Evolutionary conservation across 1,140 invertebrate species (phyloP).

Genomic region (Platyscapa corneri): DNA sequence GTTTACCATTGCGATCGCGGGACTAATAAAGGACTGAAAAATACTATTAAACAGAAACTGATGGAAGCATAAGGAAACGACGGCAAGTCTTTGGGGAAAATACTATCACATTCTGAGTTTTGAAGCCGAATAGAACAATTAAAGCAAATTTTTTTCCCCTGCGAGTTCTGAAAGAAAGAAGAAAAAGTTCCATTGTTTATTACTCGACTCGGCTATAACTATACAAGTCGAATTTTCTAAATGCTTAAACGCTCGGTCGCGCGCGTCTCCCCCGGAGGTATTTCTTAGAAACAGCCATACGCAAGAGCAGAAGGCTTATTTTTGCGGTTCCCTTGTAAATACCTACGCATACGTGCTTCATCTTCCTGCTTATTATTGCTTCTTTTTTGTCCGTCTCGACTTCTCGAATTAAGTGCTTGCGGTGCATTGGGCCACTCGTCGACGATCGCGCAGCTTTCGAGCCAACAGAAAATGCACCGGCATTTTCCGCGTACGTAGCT

Average conservation of each 20-base stretch:
- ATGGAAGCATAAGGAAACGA: no score
- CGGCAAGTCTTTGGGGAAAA: background rate
- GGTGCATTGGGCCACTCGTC: no score
- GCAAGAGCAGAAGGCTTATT: constrained; percentile 9
- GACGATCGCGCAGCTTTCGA: background rate
- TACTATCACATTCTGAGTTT: background rate
- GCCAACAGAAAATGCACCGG: background rate
- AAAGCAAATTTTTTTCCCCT: background rate
- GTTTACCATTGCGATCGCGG: no score
- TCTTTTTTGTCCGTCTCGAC: background rate
- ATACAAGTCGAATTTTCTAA: background rate
- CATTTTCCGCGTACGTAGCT: background rate
- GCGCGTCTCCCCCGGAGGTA: background rate
- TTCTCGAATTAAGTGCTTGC: constrained; percentile 18
- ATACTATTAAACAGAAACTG: no score
- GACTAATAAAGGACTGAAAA: no score
- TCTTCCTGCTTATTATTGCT: constrained; percentile 19
- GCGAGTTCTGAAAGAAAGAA: background rate
- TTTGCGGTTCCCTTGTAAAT: background rate
- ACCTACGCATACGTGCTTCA: background rate
- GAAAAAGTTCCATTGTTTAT: background rate
- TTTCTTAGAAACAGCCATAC: constrained; percentile 7
- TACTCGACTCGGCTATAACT: background rate
- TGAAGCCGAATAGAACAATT: background rate
- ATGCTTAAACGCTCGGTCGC: background rate